These are phyloP conservation scores for Anas platyrhynchos DNA, from an alignment of 2,113 vertebrate species.

Conservation along the genomic window DNA sequence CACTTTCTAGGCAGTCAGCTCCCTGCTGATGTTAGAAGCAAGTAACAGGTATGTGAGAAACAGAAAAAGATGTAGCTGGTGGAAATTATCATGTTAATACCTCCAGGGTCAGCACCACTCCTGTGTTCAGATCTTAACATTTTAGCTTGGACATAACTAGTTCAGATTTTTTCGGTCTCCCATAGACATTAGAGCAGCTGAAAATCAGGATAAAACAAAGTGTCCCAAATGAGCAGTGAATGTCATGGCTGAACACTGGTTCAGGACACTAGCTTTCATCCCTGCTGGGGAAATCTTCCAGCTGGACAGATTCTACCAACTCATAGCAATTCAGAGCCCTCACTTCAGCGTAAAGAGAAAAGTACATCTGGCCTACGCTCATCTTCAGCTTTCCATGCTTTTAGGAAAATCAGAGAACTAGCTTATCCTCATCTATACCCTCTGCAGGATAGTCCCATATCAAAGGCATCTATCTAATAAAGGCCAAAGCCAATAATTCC, in stretches of 20 bases:
- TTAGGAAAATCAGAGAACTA: not conserved
- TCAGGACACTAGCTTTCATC: not conserved
- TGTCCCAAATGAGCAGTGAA: not conserved
- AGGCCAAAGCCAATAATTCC: not conserved
- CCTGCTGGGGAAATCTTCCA: not conserved
- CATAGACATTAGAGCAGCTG: not conserved
- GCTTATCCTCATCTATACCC: not conserved
- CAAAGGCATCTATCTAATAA: not conserved
- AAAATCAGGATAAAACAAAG: not conserved
- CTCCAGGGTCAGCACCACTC: not conserved
- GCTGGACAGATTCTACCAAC: not conserved
- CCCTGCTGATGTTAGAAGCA: not conserved
- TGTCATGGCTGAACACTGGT: not conserved
- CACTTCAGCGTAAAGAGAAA: not conserved
- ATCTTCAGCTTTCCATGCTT: not conserved
- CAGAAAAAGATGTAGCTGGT: not conserved
- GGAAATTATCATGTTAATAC: not conserved
- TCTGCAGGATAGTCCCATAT: not conserved
- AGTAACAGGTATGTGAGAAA: not conserved
- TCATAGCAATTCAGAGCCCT: not conserved
- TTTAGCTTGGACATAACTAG: not conserved
- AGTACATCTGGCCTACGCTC: not conserved
- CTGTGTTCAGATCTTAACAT: not conserved
- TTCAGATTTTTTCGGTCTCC: not conserved
- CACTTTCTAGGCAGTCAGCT: not conserved